Percentiles rank a stretch among this genome's conserved stretches.
Evolutionary conservation across 2,888 invertebrate genomes (phyloP).

Genomic region (Eucriotettix oculatus): DNA sequence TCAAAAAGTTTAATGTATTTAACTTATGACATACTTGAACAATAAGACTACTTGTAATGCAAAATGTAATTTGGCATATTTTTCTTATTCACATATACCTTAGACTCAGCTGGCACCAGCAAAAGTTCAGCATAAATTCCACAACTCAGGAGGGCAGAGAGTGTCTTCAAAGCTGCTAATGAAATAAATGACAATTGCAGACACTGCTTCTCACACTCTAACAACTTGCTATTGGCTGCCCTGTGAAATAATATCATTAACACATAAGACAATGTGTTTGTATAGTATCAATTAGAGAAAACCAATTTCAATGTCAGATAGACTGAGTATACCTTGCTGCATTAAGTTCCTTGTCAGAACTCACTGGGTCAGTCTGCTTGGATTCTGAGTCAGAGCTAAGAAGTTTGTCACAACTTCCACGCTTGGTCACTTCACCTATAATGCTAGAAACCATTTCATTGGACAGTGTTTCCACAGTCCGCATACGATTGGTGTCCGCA

Average conservation of each 20-base stretch:
- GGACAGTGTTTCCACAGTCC: constrained; percentile 29
- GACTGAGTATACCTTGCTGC: constrained; percentile 5
- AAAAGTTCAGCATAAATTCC: constrained; percentile 36
- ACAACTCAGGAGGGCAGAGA: constrained; percentile 33
- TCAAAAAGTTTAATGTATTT: too few species aligned
- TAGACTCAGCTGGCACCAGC: constrained; percentile 27
- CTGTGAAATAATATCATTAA: not conserved
- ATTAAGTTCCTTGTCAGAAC: constrained; percentile 2
- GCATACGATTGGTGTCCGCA: constrained; percentile 3
- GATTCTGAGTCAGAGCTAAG: not conserved
- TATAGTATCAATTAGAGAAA: not conserved
- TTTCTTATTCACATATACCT: too few species aligned
- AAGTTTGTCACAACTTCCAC: constrained; percentile 18
- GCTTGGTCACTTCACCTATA: constrained; percentile 31
- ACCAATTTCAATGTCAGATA: not conserved
- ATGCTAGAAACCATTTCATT: constrained; percentile 34
- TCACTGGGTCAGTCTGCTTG: not conserved
- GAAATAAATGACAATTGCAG: constrained; percentile 34
- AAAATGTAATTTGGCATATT: too few species aligned
- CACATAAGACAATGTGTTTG: not conserved
- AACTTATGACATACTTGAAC: too few species aligned
- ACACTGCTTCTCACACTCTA: constrained; percentile 28
- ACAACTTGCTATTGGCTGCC: constrained; percentile 17
- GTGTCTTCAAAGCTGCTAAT: constrained; percentile 36
- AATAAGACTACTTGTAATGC: too few species aligned